Percentiles rank a stretch among this genome's conserved stretches.
Conservation (phyloP, 2,113 vertebrate species). For the Atrichornis clamosus region DNA sequence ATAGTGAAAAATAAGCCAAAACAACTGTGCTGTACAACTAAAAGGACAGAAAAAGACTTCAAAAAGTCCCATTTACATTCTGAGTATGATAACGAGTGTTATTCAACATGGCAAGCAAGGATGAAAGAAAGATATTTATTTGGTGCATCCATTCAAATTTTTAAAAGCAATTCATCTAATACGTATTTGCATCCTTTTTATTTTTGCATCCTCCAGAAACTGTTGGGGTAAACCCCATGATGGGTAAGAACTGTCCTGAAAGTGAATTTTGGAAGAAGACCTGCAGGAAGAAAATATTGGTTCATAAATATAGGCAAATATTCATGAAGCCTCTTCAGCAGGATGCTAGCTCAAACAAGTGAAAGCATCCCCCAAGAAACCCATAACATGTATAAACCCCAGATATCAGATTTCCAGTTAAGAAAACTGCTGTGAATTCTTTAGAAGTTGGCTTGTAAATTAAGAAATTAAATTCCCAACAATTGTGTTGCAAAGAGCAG, state of each 20-base stretch:
- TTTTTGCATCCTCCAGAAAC: background rate
- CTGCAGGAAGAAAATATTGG: background rate
- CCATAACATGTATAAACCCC: background rate
- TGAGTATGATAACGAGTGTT: background rate
- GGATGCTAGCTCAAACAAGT: background rate
- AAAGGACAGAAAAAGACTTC: background rate
- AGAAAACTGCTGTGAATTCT: background rate
- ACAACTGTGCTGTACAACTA: background rate
- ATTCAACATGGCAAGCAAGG: background rate
- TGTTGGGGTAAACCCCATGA: background rate
- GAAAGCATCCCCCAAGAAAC: background rate
- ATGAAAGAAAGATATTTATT: background rate
- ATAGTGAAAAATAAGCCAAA: background rate
- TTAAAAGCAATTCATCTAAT: background rate
- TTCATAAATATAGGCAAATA: background rate
- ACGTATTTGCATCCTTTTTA: background rate
- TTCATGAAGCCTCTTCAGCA: background rate
- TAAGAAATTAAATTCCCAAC: background rate
- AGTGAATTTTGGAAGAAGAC: background rate
- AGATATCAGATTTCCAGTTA: background rate
- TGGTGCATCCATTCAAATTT: background rate
- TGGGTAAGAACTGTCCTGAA: background rate
- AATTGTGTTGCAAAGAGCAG: background rate
- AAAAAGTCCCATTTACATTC: background rate
- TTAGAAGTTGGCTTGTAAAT: background rate